Evolutionary conservation across 1,140 invertebrate genomes (phyloP), one percentile per base, ranked within the genome.

Genomic region (Zaprionus capensis): DNA sequence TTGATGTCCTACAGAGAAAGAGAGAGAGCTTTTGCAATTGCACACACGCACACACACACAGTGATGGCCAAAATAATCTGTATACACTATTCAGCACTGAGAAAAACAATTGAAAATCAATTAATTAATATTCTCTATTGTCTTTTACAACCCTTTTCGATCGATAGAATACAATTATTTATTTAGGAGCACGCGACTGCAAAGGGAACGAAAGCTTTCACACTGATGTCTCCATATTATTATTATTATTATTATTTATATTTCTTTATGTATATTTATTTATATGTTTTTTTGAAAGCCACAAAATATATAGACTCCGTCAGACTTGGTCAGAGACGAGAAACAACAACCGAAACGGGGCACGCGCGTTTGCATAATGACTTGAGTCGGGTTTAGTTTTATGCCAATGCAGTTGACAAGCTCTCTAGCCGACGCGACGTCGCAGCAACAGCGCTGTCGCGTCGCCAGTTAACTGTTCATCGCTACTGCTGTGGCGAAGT

Each of bases 281-380:
- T 63, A 28, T 59, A 24, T 69, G 38, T 71, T 20, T 41, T 72
- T 65, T 64, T 14, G 12, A 77, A 63, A 41, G 26, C 31, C 67
- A 51, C 46, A 67, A 67, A 56, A 31, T 55, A 41, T 56, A 61
- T 56, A 67, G 46, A 41, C 38, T 61, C 68, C 2, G 41, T 7
- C n/a, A 46, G 67, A 77, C 64, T 56, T 77, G 63, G 64, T 51
- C 76, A 84, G 82, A 82, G 73, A 34, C 31, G 31, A 34, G 79
- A 85, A 77, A 90, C 78, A 82, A 91, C 88, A 86, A 91, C 87
- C 88, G 83, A 82, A 81, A 83, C 87, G 78, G 80, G 83, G 87
- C 87, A 87, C 87, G 88, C 87, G 87, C 84, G 88, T 91, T 88
- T 84, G 87, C 87, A 91, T 91, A 91, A 91, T 91, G 87, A 91